Conservation (phyloP, 2,888 invertebrate species). For the Drosophila aldrichi region DNA sequence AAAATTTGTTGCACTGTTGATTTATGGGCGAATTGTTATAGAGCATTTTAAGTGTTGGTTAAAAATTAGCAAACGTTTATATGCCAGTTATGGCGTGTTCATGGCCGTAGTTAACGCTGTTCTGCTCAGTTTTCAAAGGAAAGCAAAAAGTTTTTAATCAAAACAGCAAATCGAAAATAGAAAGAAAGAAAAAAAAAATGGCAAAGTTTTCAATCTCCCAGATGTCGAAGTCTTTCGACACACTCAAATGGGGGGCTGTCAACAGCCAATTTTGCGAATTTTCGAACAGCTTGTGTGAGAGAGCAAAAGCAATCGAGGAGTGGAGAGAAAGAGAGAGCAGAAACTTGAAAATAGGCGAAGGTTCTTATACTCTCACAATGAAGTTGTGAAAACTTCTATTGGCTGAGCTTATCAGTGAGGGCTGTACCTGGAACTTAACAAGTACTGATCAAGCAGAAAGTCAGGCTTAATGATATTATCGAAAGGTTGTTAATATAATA, state of each 20-base stretch:
- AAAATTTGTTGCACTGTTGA: slow-evolving; percentile 2
- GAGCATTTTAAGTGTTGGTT: slow-evolving; percentile 2
- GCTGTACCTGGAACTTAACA: too few species aligned
- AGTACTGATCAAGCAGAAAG: too few species aligned
- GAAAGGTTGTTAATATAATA: not conserved
- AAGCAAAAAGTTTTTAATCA: slow-evolving; percentile 74
- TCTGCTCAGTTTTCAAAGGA: not conserved
- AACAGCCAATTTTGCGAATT: slow-evolving; percentile 74
- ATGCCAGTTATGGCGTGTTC: slow-evolving; percentile 36
- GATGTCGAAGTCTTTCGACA: slow-evolving; percentile 76
- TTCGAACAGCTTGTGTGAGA: slow-evolving; percentile 40
- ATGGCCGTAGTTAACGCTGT: slow-evolving; percentile 38
- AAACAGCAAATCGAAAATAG: slow-evolving; percentile 67
- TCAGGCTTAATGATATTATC: not conserved
- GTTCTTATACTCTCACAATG: slow-evolving; percentile 31
- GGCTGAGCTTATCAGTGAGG: not conserved
- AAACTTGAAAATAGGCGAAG: slow-evolving; percentile 10
- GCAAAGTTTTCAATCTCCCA: slow-evolving; percentile 72
- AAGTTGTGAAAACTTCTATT: not conserved
- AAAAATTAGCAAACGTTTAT: slow-evolving; percentile 45
- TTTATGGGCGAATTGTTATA: slow-evolving; percentile 4
- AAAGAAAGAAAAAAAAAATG: slow-evolving; percentile 73
- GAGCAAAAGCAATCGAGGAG: not conserved
- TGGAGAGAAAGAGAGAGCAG: not conserved
- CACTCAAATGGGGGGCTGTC: slow-evolving; percentile 72